Evolutionary conservation across 2,888 invertebrate species (phyloP), one percentile per base, ranked within the genome.

Genomic region (Agriotes lineatus): DNA sequence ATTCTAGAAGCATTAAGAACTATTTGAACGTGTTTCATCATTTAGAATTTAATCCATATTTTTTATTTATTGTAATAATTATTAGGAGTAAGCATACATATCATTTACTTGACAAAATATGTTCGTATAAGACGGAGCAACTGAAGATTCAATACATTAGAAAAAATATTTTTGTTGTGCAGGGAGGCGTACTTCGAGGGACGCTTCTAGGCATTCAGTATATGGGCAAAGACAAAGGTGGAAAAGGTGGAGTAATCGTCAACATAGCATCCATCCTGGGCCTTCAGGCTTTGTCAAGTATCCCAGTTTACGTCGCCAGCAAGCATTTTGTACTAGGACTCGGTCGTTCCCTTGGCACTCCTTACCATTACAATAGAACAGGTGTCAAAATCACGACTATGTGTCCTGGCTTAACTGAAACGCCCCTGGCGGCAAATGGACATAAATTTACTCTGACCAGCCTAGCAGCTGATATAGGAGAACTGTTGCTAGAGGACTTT

Each of bases 191-290:
- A 0, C 83, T 86, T 5, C 78, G 83, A 58, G 86, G 87, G 74
- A 85, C 86, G 0, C 74, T 87, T n/a, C 83, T 89, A 33, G 90
- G 86, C 48, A 84, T 88, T 77, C 85, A 89, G 62, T 85, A 87
- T 75, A 87, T 90, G 86, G 86, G 89, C 20, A 87, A 84, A 69
- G 87, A 89, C 73, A 86, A 85, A 69, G 87, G 87, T 0, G 89
- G 89, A 0, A 83, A 83, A 35, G 91, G 91, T 9, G 91, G 91
- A 1, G 87, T 88, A 0, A 88, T 92, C 56, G 86, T 91, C n/a
- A 92, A 92, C 78, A 83, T 90, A 18, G 87, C 90, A 0, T 90
- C 91, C 0, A 87, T 89, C 42, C 85, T 88, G 61, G 91, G 90
- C 1, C 85, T 86, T 63, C 85, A 85, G 74, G 80, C 87, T 1